Conservation (phyloP, 2,113 vertebrate genomes). For the Caretta caretta region DNA sequence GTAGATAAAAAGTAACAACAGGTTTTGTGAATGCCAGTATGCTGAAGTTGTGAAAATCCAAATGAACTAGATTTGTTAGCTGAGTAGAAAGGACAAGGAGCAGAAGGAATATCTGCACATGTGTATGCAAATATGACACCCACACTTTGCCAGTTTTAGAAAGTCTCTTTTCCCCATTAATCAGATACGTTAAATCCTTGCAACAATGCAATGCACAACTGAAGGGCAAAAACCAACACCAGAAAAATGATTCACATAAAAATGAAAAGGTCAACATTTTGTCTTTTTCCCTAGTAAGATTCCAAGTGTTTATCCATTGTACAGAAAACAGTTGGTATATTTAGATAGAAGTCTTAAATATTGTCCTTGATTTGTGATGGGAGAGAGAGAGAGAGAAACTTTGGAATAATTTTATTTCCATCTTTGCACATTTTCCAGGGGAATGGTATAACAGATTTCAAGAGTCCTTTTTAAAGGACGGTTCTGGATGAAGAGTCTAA, state of each 20-base stretch:
- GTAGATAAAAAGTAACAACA: neutral
- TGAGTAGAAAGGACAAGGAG: neutral
- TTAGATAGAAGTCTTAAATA: neutral
- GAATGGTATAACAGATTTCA: neutral
- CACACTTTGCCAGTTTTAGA: neutral
- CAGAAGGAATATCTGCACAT: rapidly evolving
- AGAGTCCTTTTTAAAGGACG: neutral
- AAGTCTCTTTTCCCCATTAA: neutral
- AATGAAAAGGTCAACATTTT: neutral
- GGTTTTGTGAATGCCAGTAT: neutral
- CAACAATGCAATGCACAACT: neutral
- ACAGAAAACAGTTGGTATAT: neutral
- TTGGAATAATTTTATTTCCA: neutral
- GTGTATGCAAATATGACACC: neutral
- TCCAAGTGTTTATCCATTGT: neutral
- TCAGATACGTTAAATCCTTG: neutral
- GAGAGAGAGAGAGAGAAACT: neutral
- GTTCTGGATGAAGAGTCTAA: constrained; percentile 1
- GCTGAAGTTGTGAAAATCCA: neutral
- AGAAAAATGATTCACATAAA: neutral
- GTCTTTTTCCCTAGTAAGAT: neutral
- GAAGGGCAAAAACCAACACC: neutral
- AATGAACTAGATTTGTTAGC: neutral
- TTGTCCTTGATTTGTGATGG: neutral
- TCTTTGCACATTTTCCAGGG: neutral